Evolutionary conservation across 1,140 invertebrate species (phyloP), one percentile per base, ranked within the genome.

Genomic region (Mamestra configurata): DNA sequence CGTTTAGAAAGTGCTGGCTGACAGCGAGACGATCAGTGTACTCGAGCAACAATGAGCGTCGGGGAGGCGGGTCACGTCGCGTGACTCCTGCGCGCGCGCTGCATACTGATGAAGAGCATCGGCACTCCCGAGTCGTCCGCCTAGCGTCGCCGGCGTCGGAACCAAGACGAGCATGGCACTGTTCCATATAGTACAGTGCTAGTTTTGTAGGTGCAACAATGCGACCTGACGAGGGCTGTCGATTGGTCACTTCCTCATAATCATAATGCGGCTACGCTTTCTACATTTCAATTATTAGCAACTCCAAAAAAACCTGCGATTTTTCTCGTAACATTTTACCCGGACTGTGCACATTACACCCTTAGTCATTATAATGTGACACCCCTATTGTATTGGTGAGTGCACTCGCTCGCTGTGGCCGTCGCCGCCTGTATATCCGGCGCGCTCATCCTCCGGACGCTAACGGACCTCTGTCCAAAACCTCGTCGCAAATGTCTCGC

Each of bases 31-130:
- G 82, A n/a, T n/a, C n/a, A 81, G 80, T 80, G 51, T 83, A 71
- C 71, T 46, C 68, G 35, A 64, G 79, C 70, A 78, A 87, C 77
- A 84, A 84, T 84, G 82, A 87, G 78, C 82, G 82, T 85, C 82
- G 85, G 81, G 82, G 79, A 92, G 88, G 88, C 89, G 80, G 80
- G 89, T 92, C 92, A 92, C 91, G 92, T 92, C 81, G 83, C 80
- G 66, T 82, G 85, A 80, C 81, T 84, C 86, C 83, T 79, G 75
- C 79, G 82, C 84, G 83, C 82, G 82, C 79, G 80, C 71, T 77
- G 92, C 86, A 93, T 94, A 92, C 85, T 90, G 89, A 93, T 92
- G 88, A 80, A 59, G 53, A 70, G 53, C 75, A 80, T 70, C 79
- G 79, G 24, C 79, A 76, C 61, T 61, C 49, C 68, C 64, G 79